Conservation (phyloP, 2,888 invertebrate genomes). For the Pandemis corylana region DNA sequence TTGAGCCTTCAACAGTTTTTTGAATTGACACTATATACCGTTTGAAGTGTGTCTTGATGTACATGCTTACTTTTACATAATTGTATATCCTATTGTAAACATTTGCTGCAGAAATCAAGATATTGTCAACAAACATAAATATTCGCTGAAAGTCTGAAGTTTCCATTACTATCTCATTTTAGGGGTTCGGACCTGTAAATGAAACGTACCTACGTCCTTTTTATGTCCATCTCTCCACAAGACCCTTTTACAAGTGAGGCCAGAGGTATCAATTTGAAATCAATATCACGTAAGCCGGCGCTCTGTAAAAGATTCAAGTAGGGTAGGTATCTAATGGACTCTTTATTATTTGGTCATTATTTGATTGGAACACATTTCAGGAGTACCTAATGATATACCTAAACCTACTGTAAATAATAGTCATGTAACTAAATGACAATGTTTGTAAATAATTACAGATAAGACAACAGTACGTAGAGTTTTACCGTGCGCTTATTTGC, state of each 20-base stretch:
- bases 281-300: background rate
- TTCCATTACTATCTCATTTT: slow-evolving; percentile 3
- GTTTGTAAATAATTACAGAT: background rate
- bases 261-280: background rate
- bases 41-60: background rate
- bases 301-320: background rate
- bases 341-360: background rate
- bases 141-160: background rate
- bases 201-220: background rate
- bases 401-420: background rate
- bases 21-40: background rate
- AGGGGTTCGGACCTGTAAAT: background rate
- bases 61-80: too few species aligned
- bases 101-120: background rate
- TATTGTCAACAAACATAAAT: background rate
- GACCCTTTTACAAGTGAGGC: background rate
- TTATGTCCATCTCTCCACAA: background rate
- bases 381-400: background rate
- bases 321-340: background rate
- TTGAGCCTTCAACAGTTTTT: background rate
- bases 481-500: background rate
- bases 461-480: background rate
- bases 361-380: background rate
- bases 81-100: background rate
- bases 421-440: background rate